A percentile compares a stretch with the other conserved stretches of the same genome.
Evolutionary conservation across 2,113 vertebrate species (phyloP).

Genomic region (Suncus etruscus): DNA sequence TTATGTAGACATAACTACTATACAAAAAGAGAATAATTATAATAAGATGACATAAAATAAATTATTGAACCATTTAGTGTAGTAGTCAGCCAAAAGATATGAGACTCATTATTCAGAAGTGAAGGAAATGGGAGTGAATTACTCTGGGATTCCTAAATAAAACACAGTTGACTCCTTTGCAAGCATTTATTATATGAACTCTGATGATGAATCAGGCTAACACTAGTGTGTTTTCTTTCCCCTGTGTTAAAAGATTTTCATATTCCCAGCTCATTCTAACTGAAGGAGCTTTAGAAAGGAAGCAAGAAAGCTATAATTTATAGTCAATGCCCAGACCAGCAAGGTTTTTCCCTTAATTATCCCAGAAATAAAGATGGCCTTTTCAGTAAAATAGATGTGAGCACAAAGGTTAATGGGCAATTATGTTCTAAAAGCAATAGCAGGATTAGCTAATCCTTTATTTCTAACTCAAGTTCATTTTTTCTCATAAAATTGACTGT

Average conservation of each 20-base stretch:
- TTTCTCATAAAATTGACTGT: not conserved
- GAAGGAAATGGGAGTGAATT: slow-evolving; percentile 30
- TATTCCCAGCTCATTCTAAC: not conserved
- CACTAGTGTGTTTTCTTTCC: not conserved
- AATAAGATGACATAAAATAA: slow-evolving; percentile 42
- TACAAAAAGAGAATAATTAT: slow-evolving; percentile 39
- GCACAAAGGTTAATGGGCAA: not conserved
- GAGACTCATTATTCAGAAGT: slow-evolving; percentile 48
- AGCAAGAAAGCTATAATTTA: slow-evolving; percentile 4
- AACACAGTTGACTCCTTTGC: not conserved
- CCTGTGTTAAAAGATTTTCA: not conserved
- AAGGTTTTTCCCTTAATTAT: slow-evolving; percentile 36
- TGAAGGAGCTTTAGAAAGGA: slow-evolving; percentile 10
- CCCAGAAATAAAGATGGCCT: not conserved
- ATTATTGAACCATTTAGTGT: slow-evolving; percentile 29
- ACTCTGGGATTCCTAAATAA: not conserved
- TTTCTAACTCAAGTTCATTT: not conserved
- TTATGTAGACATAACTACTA: not conserved
- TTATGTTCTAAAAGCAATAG: not conserved
- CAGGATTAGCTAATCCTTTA: not conserved
- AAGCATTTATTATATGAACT: not conserved
- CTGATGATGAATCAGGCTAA: not conserved
- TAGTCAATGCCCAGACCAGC: not conserved
- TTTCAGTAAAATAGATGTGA: slow-evolving; percentile 3
- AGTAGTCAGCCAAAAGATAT: slow-evolving; percentile 37